These are phyloP conservation scores for Cephalopterus ornatus DNA, from an alignment of 2,113 vertebrate species.

Conservation along the genomic window DNA sequence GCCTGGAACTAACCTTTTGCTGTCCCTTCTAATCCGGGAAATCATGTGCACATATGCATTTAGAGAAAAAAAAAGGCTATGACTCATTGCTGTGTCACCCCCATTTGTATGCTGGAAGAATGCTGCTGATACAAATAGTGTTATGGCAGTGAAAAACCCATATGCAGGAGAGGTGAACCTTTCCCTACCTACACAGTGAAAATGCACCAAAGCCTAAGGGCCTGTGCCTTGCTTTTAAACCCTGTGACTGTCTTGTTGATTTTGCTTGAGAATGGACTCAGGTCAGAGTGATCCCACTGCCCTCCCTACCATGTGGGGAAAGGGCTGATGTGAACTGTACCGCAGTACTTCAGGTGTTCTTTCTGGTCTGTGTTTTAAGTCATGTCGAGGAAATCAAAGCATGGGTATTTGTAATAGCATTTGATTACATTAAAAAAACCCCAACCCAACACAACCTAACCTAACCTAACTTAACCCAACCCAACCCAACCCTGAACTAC, in stretches of 20 bases:
- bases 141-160: background rate
- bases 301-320: background rate
- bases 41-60: conserved; percentile 44
- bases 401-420: background rate
- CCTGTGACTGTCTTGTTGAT: background rate
- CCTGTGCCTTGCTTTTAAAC: background rate
- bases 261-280: background rate
- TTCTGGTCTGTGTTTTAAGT: background rate
- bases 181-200: background rate
- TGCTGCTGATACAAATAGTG: background rate
- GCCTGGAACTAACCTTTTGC: conserved; percentile 40
- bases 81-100: conserved; percentile 57
- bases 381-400: background rate
- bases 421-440: background rate
- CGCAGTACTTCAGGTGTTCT: background rate
- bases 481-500: background rate
- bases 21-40: conserved; percentile 51
- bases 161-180: background rate
- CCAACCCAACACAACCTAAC: background rate
- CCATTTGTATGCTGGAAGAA: conserved; percentile 6
- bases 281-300: background rate
- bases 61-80: background rate
- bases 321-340: background rate
- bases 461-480: background rate
- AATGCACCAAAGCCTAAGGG: background rate